Conservation (phyloP, 2,797 vertebrate genomes). For the Crenuchus spilurus region DNA sequence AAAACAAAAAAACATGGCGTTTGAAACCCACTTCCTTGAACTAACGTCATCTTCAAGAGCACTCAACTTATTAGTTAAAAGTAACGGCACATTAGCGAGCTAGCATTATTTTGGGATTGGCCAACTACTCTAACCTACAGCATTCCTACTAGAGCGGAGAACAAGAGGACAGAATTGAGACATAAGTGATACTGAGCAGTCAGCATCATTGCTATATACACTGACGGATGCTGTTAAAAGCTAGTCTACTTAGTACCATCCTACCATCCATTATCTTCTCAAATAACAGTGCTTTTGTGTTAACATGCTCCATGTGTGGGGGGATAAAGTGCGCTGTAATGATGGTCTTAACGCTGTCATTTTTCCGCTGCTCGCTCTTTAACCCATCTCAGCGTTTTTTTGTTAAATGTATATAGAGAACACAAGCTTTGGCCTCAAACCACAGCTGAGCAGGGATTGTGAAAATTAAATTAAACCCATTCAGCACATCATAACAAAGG, state of each 20-base stretch:
- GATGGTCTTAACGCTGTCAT: background rate
- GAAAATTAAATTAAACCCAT: slow-evolving; percentile 7
- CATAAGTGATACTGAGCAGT: background rate
- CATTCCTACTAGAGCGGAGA: background rate
- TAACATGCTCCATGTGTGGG: background rate
- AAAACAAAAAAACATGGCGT: background rate
- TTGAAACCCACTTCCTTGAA: background rate
- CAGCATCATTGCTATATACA: background rate
- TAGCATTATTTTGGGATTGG: slow-evolving; percentile 6
- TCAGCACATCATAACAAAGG: background rate
- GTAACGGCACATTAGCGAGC: background rate
- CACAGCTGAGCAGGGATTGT: background rate
- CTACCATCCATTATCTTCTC: slow-evolving; percentile 6
- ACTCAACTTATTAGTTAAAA: background rate
- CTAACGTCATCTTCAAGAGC: background rate
- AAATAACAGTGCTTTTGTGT: background rate
- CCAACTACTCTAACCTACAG: background rate
- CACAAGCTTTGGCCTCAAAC: background rate
- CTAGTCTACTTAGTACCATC: background rate
- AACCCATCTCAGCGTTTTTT: background rate
- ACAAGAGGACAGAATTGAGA: background rate
- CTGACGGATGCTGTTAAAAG: background rate
- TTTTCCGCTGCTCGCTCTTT: background rate
- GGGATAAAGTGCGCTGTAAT: background rate
- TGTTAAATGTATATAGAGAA: background rate